A percentile compares a stretch with the other conserved stretches of the same genome.
Evolutionary conservation across 92 coral and sea anemone species (phyloP).

Genomic region (Diadumene lineata): DNA sequence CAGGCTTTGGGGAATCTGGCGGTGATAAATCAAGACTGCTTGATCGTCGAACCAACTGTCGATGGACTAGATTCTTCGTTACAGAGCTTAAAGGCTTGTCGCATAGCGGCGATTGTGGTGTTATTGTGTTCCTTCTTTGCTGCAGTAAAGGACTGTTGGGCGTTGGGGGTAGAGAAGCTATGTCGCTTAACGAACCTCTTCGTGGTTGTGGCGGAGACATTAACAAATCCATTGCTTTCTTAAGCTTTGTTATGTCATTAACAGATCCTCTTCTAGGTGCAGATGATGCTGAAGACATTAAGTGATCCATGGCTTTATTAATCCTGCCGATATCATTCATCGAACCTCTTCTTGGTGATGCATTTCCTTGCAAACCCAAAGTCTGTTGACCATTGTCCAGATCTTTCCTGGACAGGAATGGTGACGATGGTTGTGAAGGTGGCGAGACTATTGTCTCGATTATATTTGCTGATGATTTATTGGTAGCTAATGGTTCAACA

Average conservation of each 20-base stretch:
- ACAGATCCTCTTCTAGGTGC: constrained; percentile 15
- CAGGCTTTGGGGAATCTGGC: constrained; percentile 10
- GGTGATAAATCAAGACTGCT: constrained; percentile 22
- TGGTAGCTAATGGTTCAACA: not conserved
- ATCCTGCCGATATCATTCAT: not conserved
- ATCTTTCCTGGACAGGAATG: constrained; percentile 2
- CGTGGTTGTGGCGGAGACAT: not conserved
- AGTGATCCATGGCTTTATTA: not conserved
- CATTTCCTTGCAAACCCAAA: not conserved
- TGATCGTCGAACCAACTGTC: constrained; percentile 36
- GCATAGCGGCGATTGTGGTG: not conserved
- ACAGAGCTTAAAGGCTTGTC: constrained; percentile 14
- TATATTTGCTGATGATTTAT: not conserved
- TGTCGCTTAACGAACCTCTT: not conserved
- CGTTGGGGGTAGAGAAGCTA: no score
- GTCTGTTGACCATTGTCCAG: not conserved
- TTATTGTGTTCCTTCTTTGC: not conserved
- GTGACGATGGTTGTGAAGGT: constrained; percentile 8
- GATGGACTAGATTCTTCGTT: constrained; percentile 49
- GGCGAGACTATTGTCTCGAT: not conserved
- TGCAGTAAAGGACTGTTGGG: not conserved
- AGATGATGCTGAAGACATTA: not conserved
- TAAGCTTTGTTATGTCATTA: not conserved
- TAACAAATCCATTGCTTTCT: not conserved
- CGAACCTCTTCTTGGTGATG: constrained; percentile 14